These are phyloP conservation scores for Thalassophryne amazonica DNA, from an alignment of 2,797 vertebrate genomes.

Conservation along the genomic window DNA sequence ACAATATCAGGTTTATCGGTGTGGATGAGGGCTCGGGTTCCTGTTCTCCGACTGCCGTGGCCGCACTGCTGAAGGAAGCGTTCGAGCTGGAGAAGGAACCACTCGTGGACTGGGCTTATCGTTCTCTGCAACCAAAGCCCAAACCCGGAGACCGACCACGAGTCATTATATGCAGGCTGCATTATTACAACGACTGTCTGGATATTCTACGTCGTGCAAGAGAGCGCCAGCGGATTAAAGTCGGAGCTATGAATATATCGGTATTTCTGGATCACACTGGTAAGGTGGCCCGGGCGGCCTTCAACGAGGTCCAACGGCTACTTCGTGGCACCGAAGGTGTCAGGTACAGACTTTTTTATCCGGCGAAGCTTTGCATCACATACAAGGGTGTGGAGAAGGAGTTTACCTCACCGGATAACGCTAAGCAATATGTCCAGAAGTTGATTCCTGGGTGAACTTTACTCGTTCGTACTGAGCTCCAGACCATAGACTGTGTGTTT, in stretches of 20 bases:
- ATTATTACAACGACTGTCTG: slow-evolving; percentile 14
- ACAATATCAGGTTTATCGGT: slow-evolving; percentile 35
- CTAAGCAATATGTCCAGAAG: background rate
- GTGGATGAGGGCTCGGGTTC: slow-evolving; percentile 9
- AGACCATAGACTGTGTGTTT: too few species aligned
- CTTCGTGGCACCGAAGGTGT: background rate
- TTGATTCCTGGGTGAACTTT: background rate
- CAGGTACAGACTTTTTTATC: slow-evolving; percentile 1
- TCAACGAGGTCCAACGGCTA: slow-evolving; percentile 1
- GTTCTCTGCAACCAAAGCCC: slow-evolving; percentile 23
- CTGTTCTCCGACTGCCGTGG: background rate
- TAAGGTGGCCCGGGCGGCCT: slow-evolving; percentile 15
- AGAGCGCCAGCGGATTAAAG: slow-evolving; percentile 1
- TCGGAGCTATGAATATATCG: background rate
- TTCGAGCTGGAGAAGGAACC: slow-evolving; percentile 17
- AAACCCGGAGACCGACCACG: slow-evolving; percentile 10
- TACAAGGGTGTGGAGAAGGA: slow-evolving; percentile 1
- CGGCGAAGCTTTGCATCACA: background rate
- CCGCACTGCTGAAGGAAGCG: slow-evolving; percentile 15
- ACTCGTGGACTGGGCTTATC: slow-evolving; percentile 15
- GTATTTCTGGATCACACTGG: slow-evolving; percentile 15
- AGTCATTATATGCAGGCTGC: slow-evolving; percentile 21
- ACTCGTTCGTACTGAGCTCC: too few species aligned
- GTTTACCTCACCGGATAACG: background rate
- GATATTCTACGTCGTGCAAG: slow-evolving; percentile 9